Evolutionary conservation across 2,888 invertebrate species (phyloP).

Genomic region (Drosophila neonasuta): DNA sequence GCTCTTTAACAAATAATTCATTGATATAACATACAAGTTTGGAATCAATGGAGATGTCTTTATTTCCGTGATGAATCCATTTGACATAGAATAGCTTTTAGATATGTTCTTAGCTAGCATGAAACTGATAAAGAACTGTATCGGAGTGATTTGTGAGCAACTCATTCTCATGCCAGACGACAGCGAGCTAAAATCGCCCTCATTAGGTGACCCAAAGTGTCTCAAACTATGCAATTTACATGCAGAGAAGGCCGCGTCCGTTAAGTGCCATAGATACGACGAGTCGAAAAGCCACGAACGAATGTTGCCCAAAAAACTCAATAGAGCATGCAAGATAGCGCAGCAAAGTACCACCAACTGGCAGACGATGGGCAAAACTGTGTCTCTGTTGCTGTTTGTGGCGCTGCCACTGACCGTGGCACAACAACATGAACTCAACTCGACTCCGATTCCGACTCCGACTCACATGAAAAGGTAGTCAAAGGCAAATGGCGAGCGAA

Average conservation of each 20-base stretch:
- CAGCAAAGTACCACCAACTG: conserved; percentile 14
- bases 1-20: neutral
- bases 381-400: conserved; percentile 9
- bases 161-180: conserved; percentile 45
- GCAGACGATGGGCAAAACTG: conserved; percentile 10
- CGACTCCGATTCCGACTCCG: neutral
- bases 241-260: conserved; percentile 60
- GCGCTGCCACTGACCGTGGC: conserved; percentile 7
- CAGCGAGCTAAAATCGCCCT: conserved; percentile 56
- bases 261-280: conserved; percentile 56
- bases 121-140: neutral
- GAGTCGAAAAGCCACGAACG: conserved; percentile 26
- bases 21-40: neutral
- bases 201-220: conserved; percentile 73
- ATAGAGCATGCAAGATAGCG: conserved; percentile 69
- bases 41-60: neutral
- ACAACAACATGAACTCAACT: conserved; percentile 12
- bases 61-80: neutral
- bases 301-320: conserved; percentile 54
- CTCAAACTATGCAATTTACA: conserved; percentile 76
- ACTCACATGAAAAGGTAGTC: conserved; percentile 52
- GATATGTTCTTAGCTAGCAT: neutral
- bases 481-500: conserved; percentile 58
- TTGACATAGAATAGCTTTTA: neutral
- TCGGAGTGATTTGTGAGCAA: conserved; percentile 2